Evolutionary conservation across 2,888 invertebrate species (phyloP), one percentile per base, ranked within the genome.

Genomic region (Agrochola litura): DNA sequence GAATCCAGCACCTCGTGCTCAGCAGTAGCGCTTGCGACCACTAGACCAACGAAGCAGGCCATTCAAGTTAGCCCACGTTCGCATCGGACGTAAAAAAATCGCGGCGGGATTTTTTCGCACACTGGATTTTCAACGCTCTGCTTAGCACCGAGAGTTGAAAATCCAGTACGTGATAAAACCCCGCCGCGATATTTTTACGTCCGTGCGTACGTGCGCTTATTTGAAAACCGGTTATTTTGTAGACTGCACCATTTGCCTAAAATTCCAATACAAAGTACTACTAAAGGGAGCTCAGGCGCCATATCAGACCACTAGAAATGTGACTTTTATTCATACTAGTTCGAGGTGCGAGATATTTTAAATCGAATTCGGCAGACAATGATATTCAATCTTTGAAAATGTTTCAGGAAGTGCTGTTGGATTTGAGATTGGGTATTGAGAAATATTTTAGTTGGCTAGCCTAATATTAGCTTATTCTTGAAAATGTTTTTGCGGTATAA

Each of bases 231-330:
- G 90, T 92, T 92, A 94, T 92, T 92, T 90, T 86, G 86, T 83
- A 86, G 82, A 90, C 91, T 92, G 91, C 89, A 90, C 92, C 91
- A 93, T 94, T 94, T 94, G 91, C 92, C 92, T 93, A 92, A 94
- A 93, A 92, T 92, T 91, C 89, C 93, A 91, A 94, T 93, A 92
- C 92, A 88, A 91, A 91, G 91, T 90, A 90, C 86, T 87, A 85
- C 85, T 89, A 88, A 90, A 90, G 85, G 85, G 90, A 88, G 88
- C 87, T 82, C 81, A 77, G 83, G 81, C 84, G 61, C 74, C 83
- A 83, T 75, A 87, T 86, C 86, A 90, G 87, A 86, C 89, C 85
- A 89, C 84, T 86, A 87, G 85, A 89, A 90, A 92, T 92, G 92
- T 90, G 90, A 91, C 90, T 92, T 93, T 93, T 92, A 93, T 93